Percentiles rank a stretch among this genome's conserved stretches.
These are phyloP conservation scores for Eutolmus rufibarbis DNA, from an alignment of 2,888 invertebrate species.

Conservation along the genomic window DNA sequence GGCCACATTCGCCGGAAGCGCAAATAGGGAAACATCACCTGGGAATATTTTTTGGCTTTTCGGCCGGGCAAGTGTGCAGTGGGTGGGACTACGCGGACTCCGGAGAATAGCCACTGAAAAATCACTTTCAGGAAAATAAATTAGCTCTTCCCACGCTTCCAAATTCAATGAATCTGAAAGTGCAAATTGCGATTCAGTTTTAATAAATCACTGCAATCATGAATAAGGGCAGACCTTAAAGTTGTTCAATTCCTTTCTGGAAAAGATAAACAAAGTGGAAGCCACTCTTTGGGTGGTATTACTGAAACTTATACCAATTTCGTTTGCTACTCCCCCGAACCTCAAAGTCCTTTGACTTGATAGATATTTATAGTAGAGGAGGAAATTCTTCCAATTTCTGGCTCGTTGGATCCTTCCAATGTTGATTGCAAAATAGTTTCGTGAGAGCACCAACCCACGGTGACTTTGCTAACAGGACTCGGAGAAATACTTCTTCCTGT, in stretches of 20 bases:
- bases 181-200: slow-evolving; percentile 16
- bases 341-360: not conserved
- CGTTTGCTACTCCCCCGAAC: not conserved
- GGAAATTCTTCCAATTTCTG: not conserved
- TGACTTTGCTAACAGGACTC: not conserved
- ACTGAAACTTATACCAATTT: not conserved
- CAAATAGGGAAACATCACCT: not conserved
- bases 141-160: not conserved
- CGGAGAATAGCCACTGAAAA: not conserved
- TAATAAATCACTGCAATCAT: not conserved
- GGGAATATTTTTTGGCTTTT: slow-evolving; percentile 4
- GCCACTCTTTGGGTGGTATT: not conserved
- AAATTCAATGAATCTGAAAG: slow-evolving; percentile 26
- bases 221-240: not conserved
- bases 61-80: not conserved
- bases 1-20: not conserved
- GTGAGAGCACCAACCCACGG: not conserved
- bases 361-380: not conserved
- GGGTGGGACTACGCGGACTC: not conserved
- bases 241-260: not conserved
- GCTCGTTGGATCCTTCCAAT: not conserved
- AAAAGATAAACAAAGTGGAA: not conserved
- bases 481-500: not conserved
- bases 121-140: slow-evolving; percentile 21
- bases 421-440: not conserved